Conservation (phyloP, 2,888 invertebrate species). For the Leptinotarsa juncta region DNA sequence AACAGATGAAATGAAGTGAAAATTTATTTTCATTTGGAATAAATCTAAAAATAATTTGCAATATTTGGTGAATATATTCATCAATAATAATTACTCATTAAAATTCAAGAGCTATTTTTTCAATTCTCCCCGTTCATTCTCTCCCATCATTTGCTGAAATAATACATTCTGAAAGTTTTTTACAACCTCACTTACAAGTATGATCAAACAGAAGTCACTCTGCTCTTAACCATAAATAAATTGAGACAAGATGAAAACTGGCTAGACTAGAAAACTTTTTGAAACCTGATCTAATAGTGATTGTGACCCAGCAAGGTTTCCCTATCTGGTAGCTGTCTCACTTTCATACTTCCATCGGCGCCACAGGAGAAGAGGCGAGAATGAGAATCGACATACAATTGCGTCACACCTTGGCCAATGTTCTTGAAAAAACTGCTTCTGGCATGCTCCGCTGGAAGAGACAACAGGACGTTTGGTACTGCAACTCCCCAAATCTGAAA, state of each 20-base stretch:
- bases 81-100: background rate
- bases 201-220: background rate
- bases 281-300: conserved; percentile 22
- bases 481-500: conserved; percentile 92
- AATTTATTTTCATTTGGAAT: no score
- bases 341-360: conserved; percentile 98
- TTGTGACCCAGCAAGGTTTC: conserved; percentile 64
- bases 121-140: background rate
- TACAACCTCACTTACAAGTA: background rate
- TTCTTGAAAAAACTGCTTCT: conserved; percentile 97
- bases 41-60: background rate
- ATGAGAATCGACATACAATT: conserved; percentile 90
- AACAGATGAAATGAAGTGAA: no score
- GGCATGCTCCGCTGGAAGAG: conserved; percentile 94
- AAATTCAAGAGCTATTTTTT: background rate
- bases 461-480: conserved; percentile 86
- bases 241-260: background rate
- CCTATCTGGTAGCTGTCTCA: conserved; percentile 90
- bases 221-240: background rate
- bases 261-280: background rate
- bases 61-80: background rate
- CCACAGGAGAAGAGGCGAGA: conserved; percentile 97
- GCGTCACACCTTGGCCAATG: conserved; percentile 96
- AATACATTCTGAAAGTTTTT: background rate
- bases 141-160: background rate